A percentile compares a stretch with the other conserved stretches of the same genome.
phyloP scores from a whole-genome alignment of 1,140 invertebrate species.

The Scaptomyza graminum region DNA sequence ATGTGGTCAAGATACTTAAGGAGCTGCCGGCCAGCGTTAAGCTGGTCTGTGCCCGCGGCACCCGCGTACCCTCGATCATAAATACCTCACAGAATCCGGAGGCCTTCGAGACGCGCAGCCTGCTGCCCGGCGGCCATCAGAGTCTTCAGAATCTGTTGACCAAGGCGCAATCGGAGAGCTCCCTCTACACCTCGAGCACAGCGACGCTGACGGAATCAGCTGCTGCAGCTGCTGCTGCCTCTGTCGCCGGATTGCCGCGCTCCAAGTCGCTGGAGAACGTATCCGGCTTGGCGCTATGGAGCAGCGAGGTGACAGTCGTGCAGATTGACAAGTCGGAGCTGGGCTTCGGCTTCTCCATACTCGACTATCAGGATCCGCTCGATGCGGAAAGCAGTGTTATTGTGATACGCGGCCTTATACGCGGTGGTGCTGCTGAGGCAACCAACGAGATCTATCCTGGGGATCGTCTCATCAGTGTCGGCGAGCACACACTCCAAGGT shows the following conservation, averaged over 20 bases:
- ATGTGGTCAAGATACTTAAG: constrained; percentile 95
- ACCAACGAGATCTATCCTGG: constrained; percentile 96
- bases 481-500: constrained; percentile 93
- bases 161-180: constrained; percentile 95
- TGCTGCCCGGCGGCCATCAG: constrained; percentile 90
- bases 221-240: constrained; percentile 7
- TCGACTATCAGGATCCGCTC: constrained; percentile 96
- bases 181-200: constrained; percentile 90
- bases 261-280: constrained; percentile 95
- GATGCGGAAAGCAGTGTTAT: constrained; percentile 96
- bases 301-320: constrained; percentile 93
- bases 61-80: constrained; percentile 87
- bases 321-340: constrained; percentile 94
- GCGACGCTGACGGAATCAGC: constrained; percentile 86
- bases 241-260: constrained; percentile 80
- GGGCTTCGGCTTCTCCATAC: constrained; percentile 96
- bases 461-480: constrained; percentile 94
- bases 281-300: constrained; percentile 96
- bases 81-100: constrained; percentile 91
- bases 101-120: constrained; percentile 90
- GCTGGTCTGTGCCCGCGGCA: constrained; percentile 89
- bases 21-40: constrained; percentile 93
- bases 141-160: constrained; percentile 87
- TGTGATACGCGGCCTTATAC: constrained; percentile 96
- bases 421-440: constrained; percentile 94